Evolutionary conservation across 1,140 invertebrate genomes (phyloP).

Genomic region (Aphaenogaster rudis): DNA sequence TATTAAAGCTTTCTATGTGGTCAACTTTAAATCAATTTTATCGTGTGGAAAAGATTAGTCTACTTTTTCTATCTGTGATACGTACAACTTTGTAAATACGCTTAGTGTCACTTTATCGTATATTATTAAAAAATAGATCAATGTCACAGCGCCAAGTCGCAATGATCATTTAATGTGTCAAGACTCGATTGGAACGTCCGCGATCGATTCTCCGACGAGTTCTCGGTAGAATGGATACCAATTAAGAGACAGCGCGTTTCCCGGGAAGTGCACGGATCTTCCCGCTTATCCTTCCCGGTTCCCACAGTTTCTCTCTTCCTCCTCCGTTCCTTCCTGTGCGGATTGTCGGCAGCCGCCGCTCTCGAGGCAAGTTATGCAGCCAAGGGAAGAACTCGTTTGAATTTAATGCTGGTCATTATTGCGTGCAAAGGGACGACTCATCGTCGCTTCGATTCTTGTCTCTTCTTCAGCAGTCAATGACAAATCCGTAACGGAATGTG

Average conservation of each 20-base stretch:
- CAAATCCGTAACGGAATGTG: neutral
- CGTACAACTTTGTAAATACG: neutral
- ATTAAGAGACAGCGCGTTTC: constrained; percentile 69
- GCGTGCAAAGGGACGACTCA: constrained; percentile 23
- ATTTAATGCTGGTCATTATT: constrained; percentile 71
- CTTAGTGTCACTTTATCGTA: neutral
- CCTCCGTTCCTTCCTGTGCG: neutral
- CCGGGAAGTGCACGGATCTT: constrained; percentile 59
- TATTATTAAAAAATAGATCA: neutral
- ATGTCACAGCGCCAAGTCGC: neutral
- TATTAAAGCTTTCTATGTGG: neutral
- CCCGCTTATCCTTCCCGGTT: constrained; percentile 65
- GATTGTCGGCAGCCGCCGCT: constrained; percentile 34
- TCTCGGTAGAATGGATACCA: constrained; percentile 68
- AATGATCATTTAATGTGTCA: constrained; percentile 18
- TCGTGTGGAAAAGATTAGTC: neutral
- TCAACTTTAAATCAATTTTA: constrained; percentile 4
- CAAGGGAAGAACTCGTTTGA: constrained; percentile 61
- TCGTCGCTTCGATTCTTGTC: constrained; percentile 25
- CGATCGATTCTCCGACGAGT: constrained; percentile 33
- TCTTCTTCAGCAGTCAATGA: neutral
- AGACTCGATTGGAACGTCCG: neutral
- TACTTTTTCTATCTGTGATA: neutral
- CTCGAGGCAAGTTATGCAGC: constrained; percentile 47
- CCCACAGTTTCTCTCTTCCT: constrained; percentile 60